Percentiles rank a stretch among this genome's conserved stretches.
These are phyloP conservation scores for Tetheella fluctuosa DNA, from an alignment of 2,888 invertebrate species.

Conservation along the genomic window DNA sequence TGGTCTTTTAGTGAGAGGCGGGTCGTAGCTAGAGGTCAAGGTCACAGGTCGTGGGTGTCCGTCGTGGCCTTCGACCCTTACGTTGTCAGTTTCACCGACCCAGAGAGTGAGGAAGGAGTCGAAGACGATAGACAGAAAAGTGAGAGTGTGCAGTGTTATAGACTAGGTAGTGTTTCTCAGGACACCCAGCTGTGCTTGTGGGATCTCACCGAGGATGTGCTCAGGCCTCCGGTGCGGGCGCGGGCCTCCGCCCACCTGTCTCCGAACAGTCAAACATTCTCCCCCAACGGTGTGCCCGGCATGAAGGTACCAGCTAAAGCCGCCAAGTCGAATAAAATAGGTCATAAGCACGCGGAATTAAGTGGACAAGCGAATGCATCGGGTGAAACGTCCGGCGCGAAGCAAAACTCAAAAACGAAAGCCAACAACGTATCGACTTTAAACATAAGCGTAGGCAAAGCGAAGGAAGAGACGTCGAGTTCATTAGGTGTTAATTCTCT, in stretches of 20 bases:
- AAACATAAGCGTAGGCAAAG: constrained; percentile 75
- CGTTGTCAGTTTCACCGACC: constrained; percentile 88
- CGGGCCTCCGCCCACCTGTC: constrained; percentile 71
- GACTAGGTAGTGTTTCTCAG: constrained; percentile 97
- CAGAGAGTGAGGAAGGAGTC: constrained; percentile 85
- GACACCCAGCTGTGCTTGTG: constrained; percentile 99
- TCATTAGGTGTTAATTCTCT: constrained; percentile 86
- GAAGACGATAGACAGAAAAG: constrained; percentile 53
- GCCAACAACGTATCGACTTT: constrained; percentile 64
- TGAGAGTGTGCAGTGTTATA: constrained; percentile 87
- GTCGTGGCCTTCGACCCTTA: constrained; percentile 97
- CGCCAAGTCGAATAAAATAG: constrained; percentile 66
- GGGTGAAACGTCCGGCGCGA: constrained; percentile 67
- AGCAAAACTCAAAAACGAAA: constrained; percentile 52
- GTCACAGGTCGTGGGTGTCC: constrained; percentile 99
- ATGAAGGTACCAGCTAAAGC: constrained; percentile 53
- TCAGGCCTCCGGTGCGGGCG: constrained; percentile 88
- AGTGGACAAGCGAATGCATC: constrained; percentile 48
- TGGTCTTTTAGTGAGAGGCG: constrained; percentile 97
- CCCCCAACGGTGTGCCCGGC: constrained; percentile 62
- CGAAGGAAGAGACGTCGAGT: constrained; percentile 67
- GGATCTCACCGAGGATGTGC: constrained; percentile 98
- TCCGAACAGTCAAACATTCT: constrained; percentile 50
- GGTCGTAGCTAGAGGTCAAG: constrained; percentile 98
- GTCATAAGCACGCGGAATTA: constrained; percentile 67